Evolutionary conservation across 1,140 invertebrate genomes (phyloP).

Genomic region (Epicauta chinensis): DNA sequence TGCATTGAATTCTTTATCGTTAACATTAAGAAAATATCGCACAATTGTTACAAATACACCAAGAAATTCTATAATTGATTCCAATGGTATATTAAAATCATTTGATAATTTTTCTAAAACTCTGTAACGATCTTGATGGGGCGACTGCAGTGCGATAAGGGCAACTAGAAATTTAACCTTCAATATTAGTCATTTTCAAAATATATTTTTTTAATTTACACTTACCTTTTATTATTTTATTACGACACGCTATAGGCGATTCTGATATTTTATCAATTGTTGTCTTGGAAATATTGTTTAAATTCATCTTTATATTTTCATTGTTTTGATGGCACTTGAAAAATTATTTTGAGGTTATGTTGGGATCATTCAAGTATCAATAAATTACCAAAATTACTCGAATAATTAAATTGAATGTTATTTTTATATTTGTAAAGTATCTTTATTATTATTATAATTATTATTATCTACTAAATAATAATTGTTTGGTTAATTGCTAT

Average conservation of each 20-base stretch:
- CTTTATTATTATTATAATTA: no score
- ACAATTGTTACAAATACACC: slow-evolving; percentile 25
- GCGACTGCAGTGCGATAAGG: slow-evolving; percentile 16
- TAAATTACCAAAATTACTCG: no score
- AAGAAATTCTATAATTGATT: slow-evolving; percentile 23
- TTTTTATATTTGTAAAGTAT: no score
- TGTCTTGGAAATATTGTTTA: slow-evolving; percentile 13
- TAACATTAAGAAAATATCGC: slow-evolving; percentile 20
- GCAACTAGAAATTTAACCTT: slow-evolving; percentile 23
- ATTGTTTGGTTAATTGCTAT: no score
- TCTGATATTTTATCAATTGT: background rate
- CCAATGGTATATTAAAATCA: slow-evolving; percentile 22
- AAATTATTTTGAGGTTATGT: no score
- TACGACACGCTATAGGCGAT: slow-evolving; percentile 9
- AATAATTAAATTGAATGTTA: no score
- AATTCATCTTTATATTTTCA: slow-evolving; percentile 7
- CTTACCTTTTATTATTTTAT: slow-evolving; percentile 19
- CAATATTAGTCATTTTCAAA: background rate
- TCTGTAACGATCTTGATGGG: slow-evolving; percentile 21
- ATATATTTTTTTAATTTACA: background rate
- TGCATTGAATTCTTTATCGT: slow-evolving; percentile 25
- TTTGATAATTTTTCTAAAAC: slow-evolving; percentile 22
- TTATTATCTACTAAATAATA: no score
- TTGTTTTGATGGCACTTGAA: slow-evolving; percentile 2
- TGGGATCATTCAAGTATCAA: no score